Base-by-base conservation (phyloP, 1,140 invertebrate species). In the Oryctes rhinoceros region DNA sequence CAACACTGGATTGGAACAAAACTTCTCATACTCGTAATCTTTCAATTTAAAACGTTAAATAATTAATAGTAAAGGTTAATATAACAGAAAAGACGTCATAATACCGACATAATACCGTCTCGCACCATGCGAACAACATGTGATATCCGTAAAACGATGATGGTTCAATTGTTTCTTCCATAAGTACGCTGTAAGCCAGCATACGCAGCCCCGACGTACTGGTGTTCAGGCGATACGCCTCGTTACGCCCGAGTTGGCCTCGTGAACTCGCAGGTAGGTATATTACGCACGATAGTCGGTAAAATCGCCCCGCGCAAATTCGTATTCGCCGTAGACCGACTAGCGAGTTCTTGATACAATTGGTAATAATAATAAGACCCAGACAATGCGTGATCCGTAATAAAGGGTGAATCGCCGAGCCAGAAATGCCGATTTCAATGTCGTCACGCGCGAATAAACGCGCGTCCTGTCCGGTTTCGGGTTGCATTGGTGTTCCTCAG, bases 81-180 rank as follows among this genome's bases (percentile, higher is more conserved):
- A 18, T 18, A 59, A 59, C 53, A 18, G 53, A 18, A 59, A 59
- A 44, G 7, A n/a, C 53, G 18, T 59, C 53, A 59, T 18, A 59
- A 59, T 59, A 44, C 5, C 39, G 9, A 44, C 53, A 59, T 59
- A 59, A n/a, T n/a, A 59, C 13, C 15, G 18, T 59, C 53, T 59
- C 53, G 53, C 15, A 59, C 18, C 15, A 59, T 18, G 53, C 53
- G 53, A 18, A 59, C 18, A 59, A 59, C 53, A 59, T 59, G 53
- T 59, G 53, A 59, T 59, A 18, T n/a, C 15, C 53, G 18, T 59
- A 59, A 59, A 59, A 59, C 53, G 53, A 59, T 59, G 53, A 59
- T 15, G 53, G 53, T 18, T 59, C 15, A 15, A 59, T 59, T 59
- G 53, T 59, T 59, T 59, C 18, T 18, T 59, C 18, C 13, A 44